These are phyloP conservation scores for Palloptera scutellata DNA, from an alignment of 2,888 invertebrate genomes.

Conservation along the genomic window DNA sequence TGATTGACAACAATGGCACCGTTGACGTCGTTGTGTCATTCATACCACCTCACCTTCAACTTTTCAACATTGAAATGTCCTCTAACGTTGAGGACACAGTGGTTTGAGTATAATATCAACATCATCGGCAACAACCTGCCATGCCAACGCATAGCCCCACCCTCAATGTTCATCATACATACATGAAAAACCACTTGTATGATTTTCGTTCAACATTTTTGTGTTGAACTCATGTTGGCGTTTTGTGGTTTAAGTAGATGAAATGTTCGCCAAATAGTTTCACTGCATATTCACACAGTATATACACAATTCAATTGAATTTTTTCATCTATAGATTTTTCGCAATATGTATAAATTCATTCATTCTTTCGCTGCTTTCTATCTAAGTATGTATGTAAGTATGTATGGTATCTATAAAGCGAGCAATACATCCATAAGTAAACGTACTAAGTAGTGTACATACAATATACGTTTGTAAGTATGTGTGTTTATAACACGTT, in stretches of 20 bases:
- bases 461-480: too few species aligned
- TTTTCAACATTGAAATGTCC: too few species aligned
- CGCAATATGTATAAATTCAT: not conserved
- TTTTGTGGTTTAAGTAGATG: slow-evolving; percentile 8
- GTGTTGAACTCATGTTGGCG: slow-evolving; percentile 12
- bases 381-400: too few species aligned
- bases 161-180: not conserved
- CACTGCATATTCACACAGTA: not conserved
- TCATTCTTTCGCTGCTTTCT: too few species aligned
- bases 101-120: not conserved
- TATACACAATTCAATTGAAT: not conserved
- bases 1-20: slow-evolving; percentile 20
- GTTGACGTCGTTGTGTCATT: not conserved
- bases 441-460: too few species aligned
- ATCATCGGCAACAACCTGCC: slow-evolving; percentile 1
- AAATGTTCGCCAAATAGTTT: too few species aligned
- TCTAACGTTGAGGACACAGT: too few species aligned
- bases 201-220: slow-evolving; percentile 38
- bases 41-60: not conserved
- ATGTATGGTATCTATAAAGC: too few species aligned
- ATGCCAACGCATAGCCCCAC: slow-evolving; percentile 7
- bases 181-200: slow-evolving; percentile 51
- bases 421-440: too few species aligned
- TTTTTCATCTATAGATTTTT: not conserved
- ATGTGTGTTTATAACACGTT: not conserved